phyloP scores from a whole-genome alignment of 1,140 invertebrate genomes.

The Rhyacophila brunnea region DNA sequence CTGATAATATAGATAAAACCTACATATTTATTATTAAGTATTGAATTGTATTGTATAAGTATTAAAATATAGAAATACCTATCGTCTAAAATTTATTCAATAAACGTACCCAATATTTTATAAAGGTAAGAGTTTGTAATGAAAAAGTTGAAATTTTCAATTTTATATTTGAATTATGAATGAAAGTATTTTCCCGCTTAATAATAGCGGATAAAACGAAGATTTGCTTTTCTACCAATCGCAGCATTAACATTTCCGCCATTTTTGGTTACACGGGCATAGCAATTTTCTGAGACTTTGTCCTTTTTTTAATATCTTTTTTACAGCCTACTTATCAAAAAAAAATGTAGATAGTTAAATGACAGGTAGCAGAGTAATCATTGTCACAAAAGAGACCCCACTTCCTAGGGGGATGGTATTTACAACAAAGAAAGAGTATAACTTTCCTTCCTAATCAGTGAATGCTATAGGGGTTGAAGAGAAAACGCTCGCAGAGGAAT shows the following conservation, averaged over 20 bases:
- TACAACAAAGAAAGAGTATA: conserved; percentile 26
- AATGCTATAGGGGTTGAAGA: conserved; percentile 19
- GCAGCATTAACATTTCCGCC: conserved; percentile 27
- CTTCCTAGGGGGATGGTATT: conserved; percentile 13
- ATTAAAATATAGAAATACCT: too few species aligned
- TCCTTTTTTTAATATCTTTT: conserved; percentile 32
- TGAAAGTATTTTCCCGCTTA: too few species aligned
- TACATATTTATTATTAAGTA: too few species aligned
- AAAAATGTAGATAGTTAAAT: conserved; percentile 32
- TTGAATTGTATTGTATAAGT: too few species aligned
- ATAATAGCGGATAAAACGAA: conserved; percentile 2
- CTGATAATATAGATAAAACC: too few species aligned
- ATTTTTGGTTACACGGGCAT: conserved; percentile 14
- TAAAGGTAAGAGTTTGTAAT: too few species aligned
- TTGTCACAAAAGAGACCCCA: conserved; percentile 30
- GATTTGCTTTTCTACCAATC: conserved; percentile 34
- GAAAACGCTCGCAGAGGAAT: too few species aligned
- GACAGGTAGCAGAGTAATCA: conserved; percentile 35
- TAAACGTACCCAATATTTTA: too few species aligned
- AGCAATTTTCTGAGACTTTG: conserved; percentile 32
- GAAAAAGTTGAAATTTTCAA: too few species aligned
- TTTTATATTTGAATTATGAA: too few species aligned
- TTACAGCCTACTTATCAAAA: conserved; percentile 21
- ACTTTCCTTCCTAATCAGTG: conserved; percentile 19
- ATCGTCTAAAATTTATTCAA: too few species aligned